Conservation (phyloP, 2,113 vertebrate genomes). For the Ictalurus furcatus region DNA sequence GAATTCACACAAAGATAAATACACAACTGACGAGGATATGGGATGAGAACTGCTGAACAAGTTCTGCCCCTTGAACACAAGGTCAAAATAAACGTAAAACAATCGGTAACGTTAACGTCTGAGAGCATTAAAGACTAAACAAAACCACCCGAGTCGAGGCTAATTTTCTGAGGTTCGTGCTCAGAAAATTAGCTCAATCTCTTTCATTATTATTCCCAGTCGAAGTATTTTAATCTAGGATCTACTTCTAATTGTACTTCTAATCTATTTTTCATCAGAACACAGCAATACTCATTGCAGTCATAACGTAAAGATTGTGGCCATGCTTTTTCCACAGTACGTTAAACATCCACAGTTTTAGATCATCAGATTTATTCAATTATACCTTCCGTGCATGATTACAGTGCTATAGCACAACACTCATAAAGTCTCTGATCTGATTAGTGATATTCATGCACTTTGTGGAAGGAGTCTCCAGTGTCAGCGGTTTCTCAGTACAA, state of each 20-base stretch:
- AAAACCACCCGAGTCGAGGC: not conserved
- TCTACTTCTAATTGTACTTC: not conserved
- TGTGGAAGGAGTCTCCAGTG: not conserved
- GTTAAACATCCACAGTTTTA: not conserved
- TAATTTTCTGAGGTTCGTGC: too few relatives aligned
- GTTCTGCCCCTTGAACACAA: not conserved
- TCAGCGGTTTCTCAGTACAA: not conserved
- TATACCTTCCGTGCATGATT: not conserved
- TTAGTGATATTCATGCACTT: not conserved
- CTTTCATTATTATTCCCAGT: not conserved
- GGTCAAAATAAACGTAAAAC: not conserved
- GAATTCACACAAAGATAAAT: not conserved
- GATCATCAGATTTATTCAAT: not conserved
- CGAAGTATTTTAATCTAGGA: not conserved
- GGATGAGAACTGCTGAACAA: not conserved
- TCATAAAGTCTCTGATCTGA: not conserved
- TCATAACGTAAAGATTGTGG: not conserved
- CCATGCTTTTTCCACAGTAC: not conserved
- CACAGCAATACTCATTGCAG: not conserved
- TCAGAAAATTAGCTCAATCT: not conserved
- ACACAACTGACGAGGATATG: not conserved
- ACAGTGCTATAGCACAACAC: not conserved
- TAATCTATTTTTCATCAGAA: not conserved
- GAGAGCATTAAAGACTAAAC: not conserved
- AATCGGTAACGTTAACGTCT: not conserved